Conservation (phyloP, 1,140 invertebrate species). For the Drosophila cardini region DNA sequence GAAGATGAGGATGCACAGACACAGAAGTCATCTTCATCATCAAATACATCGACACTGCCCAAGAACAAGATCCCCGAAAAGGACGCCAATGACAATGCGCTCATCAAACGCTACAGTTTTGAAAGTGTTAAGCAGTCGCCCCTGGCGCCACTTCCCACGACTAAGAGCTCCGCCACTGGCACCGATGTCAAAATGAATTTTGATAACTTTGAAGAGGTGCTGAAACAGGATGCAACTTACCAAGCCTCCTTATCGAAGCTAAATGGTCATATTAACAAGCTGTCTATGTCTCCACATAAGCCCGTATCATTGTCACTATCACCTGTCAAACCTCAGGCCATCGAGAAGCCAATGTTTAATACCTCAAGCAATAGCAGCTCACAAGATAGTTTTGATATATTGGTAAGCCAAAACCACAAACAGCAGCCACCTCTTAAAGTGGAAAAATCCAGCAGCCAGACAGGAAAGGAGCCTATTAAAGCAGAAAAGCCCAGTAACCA, state of each 20-base stretch:
- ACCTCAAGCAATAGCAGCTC: conserved; percentile 16
- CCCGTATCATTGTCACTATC: conserved; percentile 22
- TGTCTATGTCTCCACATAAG: conserved; percentile 28
- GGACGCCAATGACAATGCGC: conserved; percentile 18
- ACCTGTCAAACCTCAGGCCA: conserved; percentile 5
- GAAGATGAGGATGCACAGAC: conserved; percentile 62
- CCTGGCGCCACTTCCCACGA: conserved; percentile 34
- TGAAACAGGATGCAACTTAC: conserved; percentile 49
- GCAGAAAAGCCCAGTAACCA: too few species aligned
- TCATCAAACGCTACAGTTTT: conserved; percentile 60
- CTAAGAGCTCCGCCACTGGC: background rate
- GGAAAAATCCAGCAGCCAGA: background rate
- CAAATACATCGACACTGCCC: background rate
- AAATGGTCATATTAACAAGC: conserved; percentile 48
- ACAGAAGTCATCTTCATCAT: background rate
- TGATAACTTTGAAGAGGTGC: conserved; percentile 46
- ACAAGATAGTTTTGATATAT: conserved; percentile 49
- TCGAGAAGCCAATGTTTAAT: conserved; percentile 11
- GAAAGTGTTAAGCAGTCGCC: conserved; percentile 57
- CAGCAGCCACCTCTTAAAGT: background rate
- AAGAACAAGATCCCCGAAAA: conserved; percentile 35
- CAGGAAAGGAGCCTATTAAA: too few species aligned
- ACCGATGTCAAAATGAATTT: conserved; percentile 14
- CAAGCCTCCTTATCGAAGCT: conserved; percentile 56
- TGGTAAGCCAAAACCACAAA: conserved; percentile 37